phyloP scores from a whole-genome alignment of 2,888 invertebrate species.

The Thymelicus lineola region DNA sequence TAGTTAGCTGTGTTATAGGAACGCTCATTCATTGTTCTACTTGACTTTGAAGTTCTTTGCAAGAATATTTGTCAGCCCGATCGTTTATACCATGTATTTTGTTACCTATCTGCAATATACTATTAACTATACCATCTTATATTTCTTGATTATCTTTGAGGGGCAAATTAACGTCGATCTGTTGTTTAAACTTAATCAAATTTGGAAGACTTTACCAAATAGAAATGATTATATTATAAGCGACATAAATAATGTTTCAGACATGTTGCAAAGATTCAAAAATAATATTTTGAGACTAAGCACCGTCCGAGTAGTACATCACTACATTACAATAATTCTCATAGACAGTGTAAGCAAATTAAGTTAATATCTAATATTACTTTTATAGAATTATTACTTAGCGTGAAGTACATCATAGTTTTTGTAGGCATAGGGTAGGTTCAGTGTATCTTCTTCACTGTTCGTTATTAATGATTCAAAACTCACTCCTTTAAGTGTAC shows the following conservation, averaged over 20 bases:
- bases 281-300: constrained; percentile 41
- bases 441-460: no score
- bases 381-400: background rate
- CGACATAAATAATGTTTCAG: constrained; percentile 33
- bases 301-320: constrained; percentile 17
- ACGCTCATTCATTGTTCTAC: constrained; percentile 34
- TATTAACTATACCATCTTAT: constrained; percentile 37
- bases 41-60: constrained; percentile 36
- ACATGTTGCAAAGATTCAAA: constrained; percentile 34
- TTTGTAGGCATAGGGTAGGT: no score
- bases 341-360: no score
- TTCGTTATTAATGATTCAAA: background rate
- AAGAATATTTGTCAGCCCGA: constrained; percentile 15
- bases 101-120: constrained; percentile 36
- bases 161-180: constrained; percentile 36
- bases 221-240: constrained; percentile 5
- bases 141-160: constrained; percentile 29
- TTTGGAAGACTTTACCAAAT: constrained; percentile 30
- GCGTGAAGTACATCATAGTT: background rate
- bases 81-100: constrained; percentile 33
- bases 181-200: constrained; percentile 36
- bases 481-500: background rate
- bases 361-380: no score
- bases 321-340: no score
- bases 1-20: constrained; percentile 17